Conservation (phyloP, 2,113 vertebrate genomes). For the Myodes glareolus region DNA sequence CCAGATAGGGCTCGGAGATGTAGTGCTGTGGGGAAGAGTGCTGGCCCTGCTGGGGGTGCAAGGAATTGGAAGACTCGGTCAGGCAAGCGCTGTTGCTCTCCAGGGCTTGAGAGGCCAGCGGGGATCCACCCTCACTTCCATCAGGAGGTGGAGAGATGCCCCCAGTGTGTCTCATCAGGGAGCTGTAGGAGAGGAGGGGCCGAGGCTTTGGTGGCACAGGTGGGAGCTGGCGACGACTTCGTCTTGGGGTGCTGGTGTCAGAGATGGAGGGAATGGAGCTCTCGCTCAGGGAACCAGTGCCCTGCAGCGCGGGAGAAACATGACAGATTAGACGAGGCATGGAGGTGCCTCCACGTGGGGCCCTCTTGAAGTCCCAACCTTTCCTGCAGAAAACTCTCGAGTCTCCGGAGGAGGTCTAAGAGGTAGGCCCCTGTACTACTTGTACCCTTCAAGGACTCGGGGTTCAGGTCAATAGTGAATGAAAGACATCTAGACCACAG, state of each 20-base stretch:
- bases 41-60: slow-evolving; percentile 84
- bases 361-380: neutral
- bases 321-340: neutral
- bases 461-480: neutral
- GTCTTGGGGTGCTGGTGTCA: slow-evolving; percentile 92
- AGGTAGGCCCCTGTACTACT: neutral
- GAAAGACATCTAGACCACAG: neutral
- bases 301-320: slow-evolving; percentile 82
- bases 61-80: slow-evolving; percentile 86
- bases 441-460: neutral
- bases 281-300: slow-evolving; percentile 88
- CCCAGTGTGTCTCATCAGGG: slow-evolving; percentile 89
- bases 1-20: slow-evolving; percentile 97
- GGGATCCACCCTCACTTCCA: slow-evolving; percentile 84
- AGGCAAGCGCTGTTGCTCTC: slow-evolving; percentile 79
- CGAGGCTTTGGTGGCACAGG: slow-evolving; percentile 95
- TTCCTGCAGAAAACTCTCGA: neutral
- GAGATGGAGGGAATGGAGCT: slow-evolving; percentile 92
- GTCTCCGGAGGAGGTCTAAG: neutral
- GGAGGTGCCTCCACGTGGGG: neutral
- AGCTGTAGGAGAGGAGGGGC: slow-evolving; percentile 96
- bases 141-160: slow-evolving; percentile 84
- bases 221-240: slow-evolving; percentile 95
- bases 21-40: slow-evolving; percentile 93
- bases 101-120: slow-evolving; percentile 81